Conservation (phyloP, 1,140 invertebrate genomes). For the Drosophila nebulosa region DNA sequence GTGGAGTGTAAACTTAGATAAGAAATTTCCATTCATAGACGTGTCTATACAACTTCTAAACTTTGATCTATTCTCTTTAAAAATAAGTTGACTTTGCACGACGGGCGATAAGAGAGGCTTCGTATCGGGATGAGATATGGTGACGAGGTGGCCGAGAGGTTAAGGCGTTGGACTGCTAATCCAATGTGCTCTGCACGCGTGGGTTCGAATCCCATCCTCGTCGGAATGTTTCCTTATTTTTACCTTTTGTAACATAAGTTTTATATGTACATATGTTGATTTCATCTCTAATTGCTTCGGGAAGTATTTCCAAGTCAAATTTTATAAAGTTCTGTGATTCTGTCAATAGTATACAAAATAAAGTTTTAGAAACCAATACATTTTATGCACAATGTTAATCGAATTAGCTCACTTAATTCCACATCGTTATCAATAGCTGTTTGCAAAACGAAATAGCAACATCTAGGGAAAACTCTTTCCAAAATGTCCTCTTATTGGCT, state of each 20-base stretch:
- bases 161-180: slow-evolving; percentile 94
- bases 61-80: background rate
- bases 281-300: no score
- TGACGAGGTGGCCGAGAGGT: slow-evolving; percentile 94
- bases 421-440: no score
- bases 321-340: no score
- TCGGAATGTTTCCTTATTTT: slow-evolving; percentile 80
- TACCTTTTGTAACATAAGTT: slow-evolving; percentile 12
- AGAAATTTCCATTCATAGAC: slow-evolving; percentile 33
- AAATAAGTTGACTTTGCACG: background rate
- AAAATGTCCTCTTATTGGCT: no score
- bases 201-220: slow-evolving; percentile 95
- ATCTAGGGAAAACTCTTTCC: no score
- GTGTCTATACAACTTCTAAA: background rate
- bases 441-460: no score
- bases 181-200: slow-evolving; percentile 88
- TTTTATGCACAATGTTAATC: no score
- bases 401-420: no score
- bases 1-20: slow-evolving; percentile 25
- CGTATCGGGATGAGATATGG: slow-evolving; percentile 17
- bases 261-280: no score
- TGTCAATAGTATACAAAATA: no score
- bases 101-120: background rate
- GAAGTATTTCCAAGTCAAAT: no score
- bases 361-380: no score